Evolutionary conservation across 2,113 vertebrate species (phyloP).

Genomic region (Sphaerodactylus townsendi): DNA sequence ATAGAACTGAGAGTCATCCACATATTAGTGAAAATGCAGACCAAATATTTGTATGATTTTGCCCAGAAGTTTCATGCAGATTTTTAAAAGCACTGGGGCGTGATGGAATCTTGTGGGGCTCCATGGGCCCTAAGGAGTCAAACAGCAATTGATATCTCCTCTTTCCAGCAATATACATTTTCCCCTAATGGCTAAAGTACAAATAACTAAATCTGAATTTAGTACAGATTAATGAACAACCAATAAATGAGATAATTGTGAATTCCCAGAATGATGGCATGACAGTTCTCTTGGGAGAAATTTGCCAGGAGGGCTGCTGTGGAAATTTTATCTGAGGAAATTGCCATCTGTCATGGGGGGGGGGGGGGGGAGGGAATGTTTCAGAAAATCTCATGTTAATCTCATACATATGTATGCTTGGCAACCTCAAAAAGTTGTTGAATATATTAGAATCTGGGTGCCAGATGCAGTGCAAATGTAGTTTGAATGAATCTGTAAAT

Average conservation of each 20-base stretch:
- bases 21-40: too few species aligned
- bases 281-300: neutral
- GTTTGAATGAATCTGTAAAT: neutral
- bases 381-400: neutral
- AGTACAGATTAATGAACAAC: accelerated
- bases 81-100: too few species aligned
- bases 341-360: neutral
- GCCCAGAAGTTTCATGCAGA: too few species aligned
- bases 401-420: neutral
- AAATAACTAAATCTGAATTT: neutral
- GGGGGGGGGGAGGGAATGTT: accelerated
- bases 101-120: too few species aligned
- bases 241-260: neutral
- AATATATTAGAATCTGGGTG: neutral
- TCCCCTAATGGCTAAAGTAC: neutral
- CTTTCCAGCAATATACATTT: neutral
- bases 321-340: neutral
- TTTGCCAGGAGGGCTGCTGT: neutral
- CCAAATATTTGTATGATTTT: too few species aligned
- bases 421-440: neutral
- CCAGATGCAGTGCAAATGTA: neutral
- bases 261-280: neutral
- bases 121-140: too few species aligned
- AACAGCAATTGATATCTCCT: too few species aligned
- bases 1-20: too few species aligned